Evolutionary conservation across 1,140 invertebrate genomes (phyloP), one percentile per base, ranked within the genome.

Genomic region (Scaptomyza montana): DNA sequence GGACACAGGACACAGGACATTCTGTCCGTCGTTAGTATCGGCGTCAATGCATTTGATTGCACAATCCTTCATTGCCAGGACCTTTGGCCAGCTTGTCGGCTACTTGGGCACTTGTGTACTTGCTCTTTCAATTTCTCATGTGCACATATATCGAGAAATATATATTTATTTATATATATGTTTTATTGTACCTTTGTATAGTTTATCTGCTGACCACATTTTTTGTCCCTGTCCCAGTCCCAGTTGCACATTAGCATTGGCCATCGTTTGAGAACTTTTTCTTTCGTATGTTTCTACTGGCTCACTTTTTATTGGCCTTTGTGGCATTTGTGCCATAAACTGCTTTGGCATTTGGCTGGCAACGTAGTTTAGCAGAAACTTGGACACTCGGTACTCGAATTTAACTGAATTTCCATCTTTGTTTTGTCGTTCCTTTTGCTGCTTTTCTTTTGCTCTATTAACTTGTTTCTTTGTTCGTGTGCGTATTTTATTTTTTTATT

Each of bases 21-120:
- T 78, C 39, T n/a, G n/a, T 43, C 39, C 30, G 10, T 43, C 65
- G 74, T 81, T 81, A 77, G 78, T 55, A 62, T 69, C 59, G 69
- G 75, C 47, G 75, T 70, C 80, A 74, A 81, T 78, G 78, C 82
- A 78, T 81, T 77, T 78, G 82, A 87, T 81, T 87, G 82, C 81
- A 81, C 67, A 60, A 81, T 74, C 64, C 65, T 86, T 87, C 71
- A 78, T 75, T 72, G 69, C 30, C 55, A 67, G 55, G 49, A 72
- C 55, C 55, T 60, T 47, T 60, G 69, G 47, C 62, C 68, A 49
- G 33, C 21, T 51, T 13, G 33, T 43, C 36, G 75, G 63, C 80
- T 73, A 71, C 80, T 85, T 62, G 65, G 49, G 19, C 41, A 19
- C 54, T 51, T 65, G 69, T 55, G n/a, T 56, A 30, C 53, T 43